Percentiles rank a stretch among this genome's conserved stretches.
phyloP scores from a whole-genome alignment of 2,113 vertebrate species.

The Hippopotamus amphibius region DNA sequence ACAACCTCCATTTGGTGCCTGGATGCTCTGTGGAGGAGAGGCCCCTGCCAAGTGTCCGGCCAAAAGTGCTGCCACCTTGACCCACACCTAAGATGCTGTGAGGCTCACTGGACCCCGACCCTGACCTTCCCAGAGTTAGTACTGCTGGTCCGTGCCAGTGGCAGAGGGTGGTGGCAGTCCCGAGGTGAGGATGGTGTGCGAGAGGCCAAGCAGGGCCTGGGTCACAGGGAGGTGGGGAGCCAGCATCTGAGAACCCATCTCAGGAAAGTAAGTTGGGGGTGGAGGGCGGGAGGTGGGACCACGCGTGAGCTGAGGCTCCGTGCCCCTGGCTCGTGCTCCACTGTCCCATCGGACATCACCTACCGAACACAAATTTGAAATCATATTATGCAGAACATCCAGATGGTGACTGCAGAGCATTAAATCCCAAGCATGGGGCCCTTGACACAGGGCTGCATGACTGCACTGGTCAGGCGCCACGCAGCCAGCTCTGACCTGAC shows the following conservation, averaged over 20 bases:
- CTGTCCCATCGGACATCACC: background rate
- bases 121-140: background rate
- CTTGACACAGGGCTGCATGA: background rate
- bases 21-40: background rate
- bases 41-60: background rate
- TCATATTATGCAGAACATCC: background rate
- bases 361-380: conserved; percentile 5
- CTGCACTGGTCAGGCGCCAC: background rate
- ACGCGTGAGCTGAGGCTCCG: background rate
- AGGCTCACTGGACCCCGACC: background rate
- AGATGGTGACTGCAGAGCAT: background rate
- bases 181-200: background rate
- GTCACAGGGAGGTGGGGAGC: background rate
- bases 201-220: background rate
- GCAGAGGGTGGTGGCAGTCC: background rate
- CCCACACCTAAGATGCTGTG: background rate
- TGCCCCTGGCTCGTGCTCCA: background rate
- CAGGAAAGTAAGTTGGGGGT: background rate
- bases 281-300: background rate
- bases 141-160: background rate
- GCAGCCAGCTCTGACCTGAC: background rate
- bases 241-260: background rate
- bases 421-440: background rate
- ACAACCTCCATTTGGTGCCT: background rate
- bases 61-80: background rate